phyloP scores from a whole-genome alignment of 1,140 invertebrate species.

The Saccostrea glomerata region DNA sequence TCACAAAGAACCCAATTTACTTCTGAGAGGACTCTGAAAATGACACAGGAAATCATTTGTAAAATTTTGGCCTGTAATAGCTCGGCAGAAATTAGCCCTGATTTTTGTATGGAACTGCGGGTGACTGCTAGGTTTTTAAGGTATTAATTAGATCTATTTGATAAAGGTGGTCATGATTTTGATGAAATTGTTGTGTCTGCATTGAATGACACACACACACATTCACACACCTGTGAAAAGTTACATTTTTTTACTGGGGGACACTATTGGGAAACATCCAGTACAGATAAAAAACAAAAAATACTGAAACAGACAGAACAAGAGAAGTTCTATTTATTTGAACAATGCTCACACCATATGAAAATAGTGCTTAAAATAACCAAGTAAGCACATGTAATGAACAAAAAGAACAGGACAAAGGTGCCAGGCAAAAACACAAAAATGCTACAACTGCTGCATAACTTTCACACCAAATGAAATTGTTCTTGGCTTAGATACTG shows the following conservation, averaged over 20 bases:
- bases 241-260: background rate
- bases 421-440: too few species aligned
- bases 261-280: background rate
- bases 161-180: constrained; percentile 36
- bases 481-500: too few species aligned
- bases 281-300: background rate
- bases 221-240: constrained; percentile 26
- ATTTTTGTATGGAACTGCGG: constrained; percentile 27
- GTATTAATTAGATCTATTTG: constrained; percentile 38
- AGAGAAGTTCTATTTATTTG: too few species aligned
- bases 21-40: constrained; percentile 35
- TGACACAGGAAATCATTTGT: constrained; percentile 38
- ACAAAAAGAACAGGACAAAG: too few species aligned
- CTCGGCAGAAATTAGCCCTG: constrained; percentile 25
- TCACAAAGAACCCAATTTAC: constrained; percentile 38
- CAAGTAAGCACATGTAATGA: too few species aligned
- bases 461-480: too few species aligned
- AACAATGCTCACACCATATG: too few species aligned
- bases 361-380: too few species aligned
- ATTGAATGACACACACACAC: constrained; percentile 22
- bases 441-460: too few species aligned
- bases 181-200: constrained; percentile 7
- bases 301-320: too few species aligned
- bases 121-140: constrained; percentile 31
- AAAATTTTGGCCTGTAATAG: constrained; percentile 32